Conservation (phyloP, 2,797 vertebrate species). For the Phylloscopus collybita region DNA sequence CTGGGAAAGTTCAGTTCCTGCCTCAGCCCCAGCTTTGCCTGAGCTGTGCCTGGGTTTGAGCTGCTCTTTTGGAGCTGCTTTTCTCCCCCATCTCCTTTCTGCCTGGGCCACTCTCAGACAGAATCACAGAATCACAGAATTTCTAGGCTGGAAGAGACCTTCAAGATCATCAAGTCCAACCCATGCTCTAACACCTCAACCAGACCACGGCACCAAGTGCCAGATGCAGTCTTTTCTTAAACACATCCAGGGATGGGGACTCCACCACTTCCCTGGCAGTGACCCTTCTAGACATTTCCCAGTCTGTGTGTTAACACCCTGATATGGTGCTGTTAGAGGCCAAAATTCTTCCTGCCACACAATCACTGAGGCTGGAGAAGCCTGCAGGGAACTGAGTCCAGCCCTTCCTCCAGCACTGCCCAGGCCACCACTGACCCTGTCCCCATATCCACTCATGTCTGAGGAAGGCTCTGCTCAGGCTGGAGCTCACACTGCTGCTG, state of each 20-base stretch:
- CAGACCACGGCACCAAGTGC: no score
- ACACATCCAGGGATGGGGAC: no score
- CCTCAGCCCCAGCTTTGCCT: neutral
- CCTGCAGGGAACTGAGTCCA: neutral
- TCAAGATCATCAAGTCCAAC: no score
- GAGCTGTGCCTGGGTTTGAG: neutral
- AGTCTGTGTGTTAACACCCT: neutral
- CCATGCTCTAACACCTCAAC: no score
- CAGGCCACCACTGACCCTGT: neutral
- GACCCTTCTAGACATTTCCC: neutral
- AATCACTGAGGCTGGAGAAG: neutral
- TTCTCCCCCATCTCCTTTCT: neutral
- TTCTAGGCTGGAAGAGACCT: no score
- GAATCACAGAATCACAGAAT: no score
- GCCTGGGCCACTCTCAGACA: rapidly evolving
- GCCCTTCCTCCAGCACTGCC: neutral
- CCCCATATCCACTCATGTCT: neutral
- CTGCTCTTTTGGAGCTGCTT: neutral
- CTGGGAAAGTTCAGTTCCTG: neutral
- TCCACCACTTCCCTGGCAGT: no score
- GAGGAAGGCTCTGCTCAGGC: neutral
- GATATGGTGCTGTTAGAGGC: neutral
- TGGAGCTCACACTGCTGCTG: neutral
- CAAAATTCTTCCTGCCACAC: neutral
- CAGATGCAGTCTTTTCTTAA: no score